Base-by-base conservation (phyloP, 2,113 vertebrate genomes). In the Periophthalmodon schlosseri region DNA sequence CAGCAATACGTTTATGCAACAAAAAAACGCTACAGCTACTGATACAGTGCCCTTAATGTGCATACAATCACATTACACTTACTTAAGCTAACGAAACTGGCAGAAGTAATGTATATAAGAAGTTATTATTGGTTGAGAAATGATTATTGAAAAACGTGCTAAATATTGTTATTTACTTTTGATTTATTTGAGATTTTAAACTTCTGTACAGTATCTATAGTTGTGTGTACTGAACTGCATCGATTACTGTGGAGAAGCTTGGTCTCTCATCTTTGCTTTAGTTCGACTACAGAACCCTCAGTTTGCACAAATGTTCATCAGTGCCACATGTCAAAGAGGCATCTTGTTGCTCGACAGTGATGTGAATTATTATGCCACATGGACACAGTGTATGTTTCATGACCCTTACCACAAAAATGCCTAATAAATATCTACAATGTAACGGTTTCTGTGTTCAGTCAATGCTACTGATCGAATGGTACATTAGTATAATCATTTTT, bases 361-460 rank as follows among this genome's bases (percentile, higher is more conserved):
- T 44, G 39, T 44, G 76, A 75, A 76, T 68, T 23, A 49, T 72
- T 39, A 73, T 64, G 54, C 79, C 68, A 73, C 61, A 16, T 69
- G 63, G 33, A 68, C 72, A 79, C 79, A 75, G 44, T 74, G 75
- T 44, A 44, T 44, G 39, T 87, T 81, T 76, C 20, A 67, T 72
- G 75, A 82, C 82, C 82, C 76, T 89, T 79, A 79, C 64, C 74
- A 74, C 73, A 84, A 77, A 33, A 76, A 80, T 83, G 79, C 77
- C 83, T 76, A 87, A 84, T 86, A 84, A 89, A 89, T 14, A 39
- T 44, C 73, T 57, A 85, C 23, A 74, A 75, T 70, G 36, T 57
- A 20, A 4, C 12, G 20, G 36, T 56, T 18, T 52, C 39, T 44
- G 39, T 70, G 63, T 58, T 54, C 50, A 24, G 23, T 60, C 21